Percentiles rank a stretch among this genome's conserved stretches.
These are phyloP conservation scores for Heliconius aoede DNA, from an alignment of 2,888 invertebrate genomes.

Conservation along the genomic window DNA sequence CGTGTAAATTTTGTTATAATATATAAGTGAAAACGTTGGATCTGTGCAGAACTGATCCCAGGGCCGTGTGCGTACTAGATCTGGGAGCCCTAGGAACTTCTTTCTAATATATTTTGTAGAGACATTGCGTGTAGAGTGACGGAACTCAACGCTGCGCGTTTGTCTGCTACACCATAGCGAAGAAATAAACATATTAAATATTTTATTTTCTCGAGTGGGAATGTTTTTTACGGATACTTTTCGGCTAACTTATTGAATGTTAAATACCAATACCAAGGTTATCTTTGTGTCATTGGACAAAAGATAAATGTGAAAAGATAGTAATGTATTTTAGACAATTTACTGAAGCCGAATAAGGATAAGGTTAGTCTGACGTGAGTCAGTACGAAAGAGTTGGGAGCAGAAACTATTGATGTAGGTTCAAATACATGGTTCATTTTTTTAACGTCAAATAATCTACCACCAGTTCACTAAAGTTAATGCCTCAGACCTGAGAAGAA, in stretches of 20 bases:
- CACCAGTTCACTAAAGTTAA: no score
- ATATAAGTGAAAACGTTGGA: not conserved
- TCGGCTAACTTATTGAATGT: not conserved
- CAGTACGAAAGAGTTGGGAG: not conserved
- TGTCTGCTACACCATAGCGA: no score
- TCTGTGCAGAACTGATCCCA: no score
- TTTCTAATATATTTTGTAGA: no score
- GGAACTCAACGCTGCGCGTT: no score
- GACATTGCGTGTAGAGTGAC: no score
- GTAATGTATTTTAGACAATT: not conserved
- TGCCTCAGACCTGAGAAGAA: no score
- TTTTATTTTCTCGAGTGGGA: no score
- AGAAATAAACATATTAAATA: no score
- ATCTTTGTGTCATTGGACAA: constrained; percentile 1
- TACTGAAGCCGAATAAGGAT: not conserved
- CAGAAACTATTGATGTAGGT: not conserved
- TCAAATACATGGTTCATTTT: not conserved
- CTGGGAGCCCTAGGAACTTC: no score
- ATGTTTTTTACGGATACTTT: not conserved
- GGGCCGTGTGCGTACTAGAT: no score
- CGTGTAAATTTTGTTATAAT: not conserved
- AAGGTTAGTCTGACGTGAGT: not conserved
- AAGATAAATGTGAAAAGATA: not conserved
- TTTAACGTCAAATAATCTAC: no score
- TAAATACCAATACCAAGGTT: not conserved